These are phyloP conservation scores for Eurois occulta DNA, from an alignment of 2,888 invertebrate species.

Conservation along the genomic window DNA sequence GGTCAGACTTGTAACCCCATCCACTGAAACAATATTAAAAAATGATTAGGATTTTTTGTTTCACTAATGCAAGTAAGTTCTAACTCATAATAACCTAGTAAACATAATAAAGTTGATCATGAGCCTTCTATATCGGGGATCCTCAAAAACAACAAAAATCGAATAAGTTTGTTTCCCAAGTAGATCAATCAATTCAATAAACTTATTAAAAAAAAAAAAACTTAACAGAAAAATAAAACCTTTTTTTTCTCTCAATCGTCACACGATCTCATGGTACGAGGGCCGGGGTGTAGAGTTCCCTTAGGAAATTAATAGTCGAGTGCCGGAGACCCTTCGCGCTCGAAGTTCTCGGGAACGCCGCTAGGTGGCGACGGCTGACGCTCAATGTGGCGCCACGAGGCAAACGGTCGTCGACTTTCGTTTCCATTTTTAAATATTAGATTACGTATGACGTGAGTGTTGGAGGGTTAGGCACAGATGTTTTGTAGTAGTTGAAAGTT, in stretches of 20 bases:
- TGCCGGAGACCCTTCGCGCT: slow-evolving; percentile 79
- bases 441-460: slow-evolving; percentile 17
- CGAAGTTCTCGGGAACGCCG: slow-evolving; percentile 73
- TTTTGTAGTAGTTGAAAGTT: neutral
- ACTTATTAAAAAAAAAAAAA: neutral
- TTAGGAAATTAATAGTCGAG: slow-evolving; percentile 89
- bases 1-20: neutral
- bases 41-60: neutral
- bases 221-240: neutral
- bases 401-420: slow-evolving; percentile 33
- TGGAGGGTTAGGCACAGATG: neutral
- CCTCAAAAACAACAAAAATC: neutral
- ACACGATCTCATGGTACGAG: slow-evolving; percentile 79
- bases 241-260: slow-evolving; percentile 13
- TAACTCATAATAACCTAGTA: neutral
- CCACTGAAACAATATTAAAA: neutral
- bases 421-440: slow-evolving; percentile 48
- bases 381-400: slow-evolving; percentile 40
- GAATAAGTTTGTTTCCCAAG: neutral
- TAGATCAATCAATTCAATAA: neutral
- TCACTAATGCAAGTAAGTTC: neutral
- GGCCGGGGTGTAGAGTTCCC: slow-evolving; percentile 84
- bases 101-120: neutral
- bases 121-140: neutral
- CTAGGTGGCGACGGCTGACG: slow-evolving; percentile 80